These are phyloP conservation scores for Mylabris sibirica DNA, from an alignment of 2,888 invertebrate genomes.

Conservation along the genomic window DNA sequence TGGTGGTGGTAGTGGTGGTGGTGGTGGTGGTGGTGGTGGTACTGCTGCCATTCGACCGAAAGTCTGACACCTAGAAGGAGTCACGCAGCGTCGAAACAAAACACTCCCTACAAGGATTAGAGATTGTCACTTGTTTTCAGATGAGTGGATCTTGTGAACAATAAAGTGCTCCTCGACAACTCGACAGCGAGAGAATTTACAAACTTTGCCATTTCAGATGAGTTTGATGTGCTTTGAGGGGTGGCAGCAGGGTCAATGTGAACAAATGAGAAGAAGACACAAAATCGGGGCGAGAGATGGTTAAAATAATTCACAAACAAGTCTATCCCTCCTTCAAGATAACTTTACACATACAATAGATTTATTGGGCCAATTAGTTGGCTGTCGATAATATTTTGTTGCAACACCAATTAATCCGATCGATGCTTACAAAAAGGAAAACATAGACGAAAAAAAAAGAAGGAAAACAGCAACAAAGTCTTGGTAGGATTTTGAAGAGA, in stretches of 20 bases:
- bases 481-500: background rate
- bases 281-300: background rate
- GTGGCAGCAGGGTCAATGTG: constrained; percentile 5
- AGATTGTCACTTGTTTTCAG: constrained; percentile 56
- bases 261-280: constrained; percentile 4
- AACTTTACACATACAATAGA: background rate
- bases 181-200: constrained; percentile 46
- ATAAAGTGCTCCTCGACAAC: constrained; percentile 51
- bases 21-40: constrained; percentile 33
- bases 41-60: constrained; percentile 40
- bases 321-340: background rate
- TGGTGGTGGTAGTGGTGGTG: constrained; percentile 21
- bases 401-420: background rate
- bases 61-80: constrained; percentile 54
- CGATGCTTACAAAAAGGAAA: background rate
- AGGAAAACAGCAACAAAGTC: too few species aligned
- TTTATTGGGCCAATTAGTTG: background rate
- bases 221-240: constrained; percentile 34
- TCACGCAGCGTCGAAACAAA: constrained; percentile 56
- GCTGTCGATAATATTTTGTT: background rate
- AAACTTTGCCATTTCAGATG: constrained; percentile 51
- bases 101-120: constrained; percentile 55
- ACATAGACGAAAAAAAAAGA: too few species aligned
- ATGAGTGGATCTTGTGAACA: constrained; percentile 54
- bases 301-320: background rate